Evolutionary conservation across 2,113 vertebrate genomes (phyloP).

Genomic region (Cynocephalus volans): DNA sequence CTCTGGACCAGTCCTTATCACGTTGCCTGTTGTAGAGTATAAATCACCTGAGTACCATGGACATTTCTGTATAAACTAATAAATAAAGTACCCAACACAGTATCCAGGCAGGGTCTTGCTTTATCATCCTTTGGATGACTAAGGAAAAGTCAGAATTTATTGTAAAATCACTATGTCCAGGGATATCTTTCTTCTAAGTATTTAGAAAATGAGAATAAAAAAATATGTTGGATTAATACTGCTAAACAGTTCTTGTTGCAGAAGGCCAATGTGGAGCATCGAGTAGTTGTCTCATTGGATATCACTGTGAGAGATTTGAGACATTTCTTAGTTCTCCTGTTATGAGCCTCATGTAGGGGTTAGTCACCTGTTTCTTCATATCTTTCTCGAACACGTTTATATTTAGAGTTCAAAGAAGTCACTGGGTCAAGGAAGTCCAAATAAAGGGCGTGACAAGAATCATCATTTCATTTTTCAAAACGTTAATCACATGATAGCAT

Average conservation of each 20-base stretch:
- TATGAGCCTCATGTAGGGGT: not conserved
- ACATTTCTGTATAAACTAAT: not conserved
- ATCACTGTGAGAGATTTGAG: not conserved
- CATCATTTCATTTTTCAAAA: conserved; percentile 44
- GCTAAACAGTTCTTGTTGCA: conserved; percentile 6
- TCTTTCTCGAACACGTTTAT: not conserved
- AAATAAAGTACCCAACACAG: not conserved
- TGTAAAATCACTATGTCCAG: not conserved
- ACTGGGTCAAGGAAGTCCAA: conserved; percentile 31
- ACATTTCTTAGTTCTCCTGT: conserved; percentile 27
- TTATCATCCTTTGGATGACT: not conserved
- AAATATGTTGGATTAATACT: not conserved
- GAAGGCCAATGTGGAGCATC: not conserved
- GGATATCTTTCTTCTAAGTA: not conserved
- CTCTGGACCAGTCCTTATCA: not conserved
- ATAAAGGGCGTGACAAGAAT: conserved; percentile 30
- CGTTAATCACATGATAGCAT: not conserved
- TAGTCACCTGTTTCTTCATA: not conserved
- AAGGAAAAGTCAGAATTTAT: conserved; percentile 31
- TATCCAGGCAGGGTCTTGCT: not conserved
- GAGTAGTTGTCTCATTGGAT: not conserved
- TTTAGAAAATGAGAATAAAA: conserved; percentile 57
- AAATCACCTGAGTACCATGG: not conserved
- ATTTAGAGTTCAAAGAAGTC: conserved; percentile 30
- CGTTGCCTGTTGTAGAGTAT: not conserved